Evolutionary conservation across 2,113 vertebrate genomes (phyloP), one percentile per base, ranked within the genome.

Genomic region (Orthonyx spaldingii): DNA sequence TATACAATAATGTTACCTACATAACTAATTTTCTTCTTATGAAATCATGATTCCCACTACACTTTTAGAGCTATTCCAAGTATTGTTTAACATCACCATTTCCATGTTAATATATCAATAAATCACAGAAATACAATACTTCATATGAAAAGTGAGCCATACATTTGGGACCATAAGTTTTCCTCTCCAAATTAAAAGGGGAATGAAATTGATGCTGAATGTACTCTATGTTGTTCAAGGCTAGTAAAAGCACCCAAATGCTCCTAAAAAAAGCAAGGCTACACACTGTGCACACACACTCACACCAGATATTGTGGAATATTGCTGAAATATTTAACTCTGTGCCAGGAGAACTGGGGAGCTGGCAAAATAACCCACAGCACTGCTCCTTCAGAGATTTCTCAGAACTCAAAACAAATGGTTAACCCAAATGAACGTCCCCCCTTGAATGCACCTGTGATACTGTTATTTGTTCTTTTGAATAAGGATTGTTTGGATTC

Each of bases 41-140:
- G 97, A 98, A 98, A 98, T 98, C 97, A 96, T 97, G 97, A 97
- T 97, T 97, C 96, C 97, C 96, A 87, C 94, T 95, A 95, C 95
- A 96, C 96, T 97, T 97, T 98, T 97, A 98, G 91, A 97, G 95
- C 97, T 97, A 97, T 98, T 96, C 93, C 96, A 98, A 98, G 96
- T 97, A 98, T 98, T 98, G 97, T 97, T 98, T 98, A 98, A 98
- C 97, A 98, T 96, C 94, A 97, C 96, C 87, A 97, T 98, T 98
- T 98, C 97, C 97, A 98, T 98, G 97, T 97, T 98, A 98, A 98
- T 98, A 98, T 95, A 91, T 96, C 88, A 95, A 96, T 98, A 98
- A 97, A 98, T 98, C 97, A 98, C 33, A 52, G 90, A 97, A 98
- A 96, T 93, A 95, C 97, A 98, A 98, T 97, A 96, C 92, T 97